Percentiles rank a stretch among this genome's conserved stretches.
Evolutionary conservation across 2,888 invertebrate species (phyloP).

Genomic region (Allygus modestus): DNA sequence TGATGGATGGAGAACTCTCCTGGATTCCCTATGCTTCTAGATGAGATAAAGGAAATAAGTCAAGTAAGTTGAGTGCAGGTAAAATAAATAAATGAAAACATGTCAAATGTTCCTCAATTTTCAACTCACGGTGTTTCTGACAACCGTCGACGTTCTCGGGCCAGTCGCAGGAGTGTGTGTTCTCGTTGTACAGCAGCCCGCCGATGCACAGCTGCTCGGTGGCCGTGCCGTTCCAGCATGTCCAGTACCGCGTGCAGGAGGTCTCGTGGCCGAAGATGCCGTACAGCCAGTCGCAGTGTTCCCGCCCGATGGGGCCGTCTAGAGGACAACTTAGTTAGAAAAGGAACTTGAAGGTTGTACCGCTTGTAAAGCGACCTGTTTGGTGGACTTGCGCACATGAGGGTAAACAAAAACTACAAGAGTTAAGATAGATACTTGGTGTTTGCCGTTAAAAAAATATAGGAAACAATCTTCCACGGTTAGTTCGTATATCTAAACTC

Average conservation of each 20-base stretch:
- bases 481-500: too few relatives aligned
- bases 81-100: too few relatives aligned
- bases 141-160: constrained; percentile 96
- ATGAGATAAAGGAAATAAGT: too few relatives aligned
- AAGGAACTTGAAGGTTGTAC: constrained; percentile 23
- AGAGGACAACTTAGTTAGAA: constrained; percentile 67
- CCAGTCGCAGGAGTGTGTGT: constrained; percentile 95
- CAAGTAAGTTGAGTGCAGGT: too few relatives aligned
- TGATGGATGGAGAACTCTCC: too few relatives aligned
- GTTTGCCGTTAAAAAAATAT: too few relatives aligned
- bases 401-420: too few relatives aligned
- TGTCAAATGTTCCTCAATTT: too few relatives aligned
- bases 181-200: constrained; percentile 93
- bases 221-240: constrained; percentile 96
- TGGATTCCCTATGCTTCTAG: too few relatives aligned
- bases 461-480: too few relatives aligned
- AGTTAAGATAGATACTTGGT: too few relatives aligned
- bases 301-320: constrained; percentile 90
- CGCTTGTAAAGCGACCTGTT: background rate
- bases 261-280: constrained; percentile 97
- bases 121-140: constrained; percentile 95
- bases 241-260: constrained; percentile 95
- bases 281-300: constrained; percentile 95
- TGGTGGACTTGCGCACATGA: too few relatives aligned
- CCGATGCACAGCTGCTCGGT: constrained; percentile 95